A percentile compares a stretch with the other conserved stretches of the same genome.
Evolutionary conservation across 2,888 invertebrate genomes (phyloP).

Genomic region (Rhodophaea formosa): DNA sequence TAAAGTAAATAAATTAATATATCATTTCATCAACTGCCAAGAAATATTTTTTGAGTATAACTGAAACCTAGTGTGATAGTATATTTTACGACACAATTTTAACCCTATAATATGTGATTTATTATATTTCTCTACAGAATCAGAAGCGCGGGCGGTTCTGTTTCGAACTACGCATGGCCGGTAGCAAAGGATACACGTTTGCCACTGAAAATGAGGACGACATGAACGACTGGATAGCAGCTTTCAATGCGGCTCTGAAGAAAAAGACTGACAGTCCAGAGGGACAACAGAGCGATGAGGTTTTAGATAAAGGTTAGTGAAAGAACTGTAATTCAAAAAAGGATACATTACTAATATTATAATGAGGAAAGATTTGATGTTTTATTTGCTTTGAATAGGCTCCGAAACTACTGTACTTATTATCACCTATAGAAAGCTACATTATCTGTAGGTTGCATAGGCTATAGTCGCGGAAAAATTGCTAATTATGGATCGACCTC

Average conservation of each 20-base stretch:
- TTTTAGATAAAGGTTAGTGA: constrained; percentile 81
- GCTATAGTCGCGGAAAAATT: too few species aligned
- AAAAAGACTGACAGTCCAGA: constrained; percentile 75
- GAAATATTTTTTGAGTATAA: too few species aligned
- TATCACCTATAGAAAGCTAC: too few species aligned
- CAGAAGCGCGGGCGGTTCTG: constrained; percentile 91
- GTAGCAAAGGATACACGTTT: constrained; percentile 91
- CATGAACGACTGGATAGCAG: constrained; percentile 89
- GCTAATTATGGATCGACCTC: too few species aligned
- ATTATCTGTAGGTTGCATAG: too few species aligned
- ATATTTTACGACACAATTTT: background rate
- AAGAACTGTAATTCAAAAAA: too few species aligned
- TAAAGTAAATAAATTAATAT: too few species aligned
- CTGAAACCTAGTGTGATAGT: too few species aligned
- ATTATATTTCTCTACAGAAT: constrained; percentile 77
- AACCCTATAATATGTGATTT: background rate
- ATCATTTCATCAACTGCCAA: too few species aligned
- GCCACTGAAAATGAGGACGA: constrained; percentile 94
- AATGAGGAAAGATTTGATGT: too few species aligned
- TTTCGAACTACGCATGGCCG: constrained; percentile 94
- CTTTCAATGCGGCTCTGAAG: constrained; percentile 90
- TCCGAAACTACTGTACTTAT: too few species aligned
- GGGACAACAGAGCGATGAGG: constrained; percentile 87
- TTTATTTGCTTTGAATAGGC: too few species aligned
- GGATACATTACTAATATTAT: background rate